Percentiles rank a stretch among this genome's conserved stretches.
Conservation (phyloP, 2,797 vertebrate species). For the Artibeus lituratus region DNA sequence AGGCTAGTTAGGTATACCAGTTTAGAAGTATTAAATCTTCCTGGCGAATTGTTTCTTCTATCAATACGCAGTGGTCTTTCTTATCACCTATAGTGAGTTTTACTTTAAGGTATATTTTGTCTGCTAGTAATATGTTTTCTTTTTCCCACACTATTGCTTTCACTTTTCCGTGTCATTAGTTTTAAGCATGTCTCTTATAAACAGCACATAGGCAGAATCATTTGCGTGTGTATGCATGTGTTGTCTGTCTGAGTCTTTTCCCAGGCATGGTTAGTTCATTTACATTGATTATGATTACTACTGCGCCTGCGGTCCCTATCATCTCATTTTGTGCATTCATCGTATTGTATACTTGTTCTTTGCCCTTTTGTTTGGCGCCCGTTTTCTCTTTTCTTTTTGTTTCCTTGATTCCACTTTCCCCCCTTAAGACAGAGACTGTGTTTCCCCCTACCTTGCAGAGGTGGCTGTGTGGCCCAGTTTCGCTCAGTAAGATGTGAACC, state of each 20-base stretch:
- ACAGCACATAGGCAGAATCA: neutral
- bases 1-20: neutral
- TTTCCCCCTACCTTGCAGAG: neutral
- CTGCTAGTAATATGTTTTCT: neutral
- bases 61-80: neutral
- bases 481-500: neutral
- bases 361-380: neutral
- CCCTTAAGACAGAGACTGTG: neutral
- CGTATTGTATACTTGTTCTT: neutral
- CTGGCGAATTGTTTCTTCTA: neutral
- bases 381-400: neutral
- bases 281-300: neutral
- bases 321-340: neutral
- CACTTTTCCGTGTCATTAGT: neutral
- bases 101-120: neutral
- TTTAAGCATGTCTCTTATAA: neutral
- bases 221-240: no score
- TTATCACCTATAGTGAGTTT: neutral
- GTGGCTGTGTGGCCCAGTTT: neutral
- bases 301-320: neutral
- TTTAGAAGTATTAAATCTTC: neutral
- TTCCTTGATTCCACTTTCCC: neutral
- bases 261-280: neutral
- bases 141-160: neutral
- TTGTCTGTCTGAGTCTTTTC: neutral